A percentile compares a stretch with the other conserved stretches of the same genome.
Evolutionary conservation across 1,140 invertebrate species (phyloP).

Genomic region (Phymastichus coffea): DNA sequence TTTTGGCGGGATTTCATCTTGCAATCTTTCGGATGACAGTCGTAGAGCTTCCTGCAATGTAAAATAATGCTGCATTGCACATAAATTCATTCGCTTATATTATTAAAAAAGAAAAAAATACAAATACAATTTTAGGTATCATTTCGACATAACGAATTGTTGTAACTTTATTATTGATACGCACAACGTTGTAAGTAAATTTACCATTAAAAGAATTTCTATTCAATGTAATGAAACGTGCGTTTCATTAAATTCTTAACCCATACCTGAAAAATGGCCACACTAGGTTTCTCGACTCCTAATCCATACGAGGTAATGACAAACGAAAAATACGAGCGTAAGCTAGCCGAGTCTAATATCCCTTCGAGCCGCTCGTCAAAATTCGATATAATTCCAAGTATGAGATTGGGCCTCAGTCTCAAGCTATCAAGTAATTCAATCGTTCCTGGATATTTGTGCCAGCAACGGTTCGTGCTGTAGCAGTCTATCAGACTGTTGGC

Average conservation of each 20-base stretch:
- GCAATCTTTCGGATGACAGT: slow-evolving; percentile 41
- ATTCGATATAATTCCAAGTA: slow-evolving; percentile 83
- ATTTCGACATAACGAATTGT: too few relatives aligned
- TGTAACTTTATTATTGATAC: too few relatives aligned
- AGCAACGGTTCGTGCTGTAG: slow-evolving; percentile 70
- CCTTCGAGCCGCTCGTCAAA: slow-evolving; percentile 77
- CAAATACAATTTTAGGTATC: too few relatives aligned
- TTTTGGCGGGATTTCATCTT: slow-evolving; percentile 50
- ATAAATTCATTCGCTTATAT: background rate
- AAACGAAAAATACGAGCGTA: slow-evolving; percentile 76
- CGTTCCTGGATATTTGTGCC: slow-evolving; percentile 68
- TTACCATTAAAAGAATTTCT: too few relatives aligned
- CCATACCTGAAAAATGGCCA: slow-evolving; percentile 68
- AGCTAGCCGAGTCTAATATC: slow-evolving; percentile 65
- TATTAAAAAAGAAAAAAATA: too few relatives aligned
- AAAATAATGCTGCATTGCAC: background rate
- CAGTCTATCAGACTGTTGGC: slow-evolving; percentile 46
- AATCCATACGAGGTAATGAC: slow-evolving; percentile 74
- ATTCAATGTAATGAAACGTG: too few relatives aligned
- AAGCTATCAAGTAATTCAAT: slow-evolving; percentile 65
- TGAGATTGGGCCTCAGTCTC: slow-evolving; percentile 49
- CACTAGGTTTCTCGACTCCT: slow-evolving; percentile 74
- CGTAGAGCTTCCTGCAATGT: slow-evolving; percentile 59
- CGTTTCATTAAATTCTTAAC: too few relatives aligned
- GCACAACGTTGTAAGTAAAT: too few relatives aligned